Evolutionary conservation across 2,113 vertebrate genomes (phyloP), one percentile per base, ranked within the genome.

Genomic region (Lepidothrix coronata): DNA sequence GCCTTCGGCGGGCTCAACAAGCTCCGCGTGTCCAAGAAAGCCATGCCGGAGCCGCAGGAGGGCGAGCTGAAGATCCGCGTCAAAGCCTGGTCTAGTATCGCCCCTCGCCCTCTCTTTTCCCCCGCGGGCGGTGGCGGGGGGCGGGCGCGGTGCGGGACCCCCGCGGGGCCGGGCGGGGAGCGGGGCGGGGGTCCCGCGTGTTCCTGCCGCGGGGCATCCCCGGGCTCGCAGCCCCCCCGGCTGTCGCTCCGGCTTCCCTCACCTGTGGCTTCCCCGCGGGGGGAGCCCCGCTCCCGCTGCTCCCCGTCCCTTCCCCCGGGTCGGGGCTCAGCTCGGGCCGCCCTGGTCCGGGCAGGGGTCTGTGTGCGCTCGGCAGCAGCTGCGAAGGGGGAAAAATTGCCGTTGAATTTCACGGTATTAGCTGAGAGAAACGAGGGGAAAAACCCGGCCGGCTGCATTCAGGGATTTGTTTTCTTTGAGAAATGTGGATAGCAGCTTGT

Each of bases 41-140:
- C 98, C 86, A 99, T 99, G 99, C 99, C 99, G 25, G 99, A 99
- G 97, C 98, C 99, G 3, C 99, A 98, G 97, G 98, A 98, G 58
- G 98, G 99, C n/a, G 99, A 99, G 97, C 98, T 99, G 93, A 99
- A 99, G 98, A 99, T 99, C 96, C 99, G 99, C 92, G 99, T 99
- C 96, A 99, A 99, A 99, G 98, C 99, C 94, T 99, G 99, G 99
- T 99, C 58, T 55, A 96, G 79, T 90, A 94, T 87, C 73, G 46
- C 91, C 66, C 74, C 77, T 79, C 15, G 19, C 49, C 73, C 65
- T 57, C 58, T 83, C 41, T 27, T 41, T n/a, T 6, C 55, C 67
- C 9, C 12, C 20, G 73, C 30, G 87, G 61, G 37, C 39, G 39
- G 39, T 39, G 39, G 39, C 39, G 39, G 11, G 39, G 39, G 49